Conservation (phyloP, 2,797 vertebrate species). For the Tragopan temminckii region DNA sequence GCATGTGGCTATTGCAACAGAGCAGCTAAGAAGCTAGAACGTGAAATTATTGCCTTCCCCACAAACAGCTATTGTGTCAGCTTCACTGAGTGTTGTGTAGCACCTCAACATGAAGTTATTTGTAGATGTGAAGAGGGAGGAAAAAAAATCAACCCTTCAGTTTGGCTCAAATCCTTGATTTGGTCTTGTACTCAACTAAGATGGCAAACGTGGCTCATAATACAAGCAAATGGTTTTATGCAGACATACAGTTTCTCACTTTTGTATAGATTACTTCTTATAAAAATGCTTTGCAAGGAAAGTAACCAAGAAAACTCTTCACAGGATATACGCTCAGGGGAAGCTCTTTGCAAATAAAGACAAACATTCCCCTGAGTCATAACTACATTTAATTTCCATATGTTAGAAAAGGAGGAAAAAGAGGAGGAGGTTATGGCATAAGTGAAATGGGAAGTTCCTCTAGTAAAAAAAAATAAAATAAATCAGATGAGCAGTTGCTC, state of each 20-base stretch:
- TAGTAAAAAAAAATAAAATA: neutral
- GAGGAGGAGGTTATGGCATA: neutral
- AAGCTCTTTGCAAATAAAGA: neutral
- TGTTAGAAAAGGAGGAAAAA: neutral
- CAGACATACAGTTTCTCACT: neutral
- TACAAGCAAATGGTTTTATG: neutral
- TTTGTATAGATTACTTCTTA: too few relatives aligned
- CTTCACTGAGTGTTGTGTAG: neutral
- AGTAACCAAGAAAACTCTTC: neutral
- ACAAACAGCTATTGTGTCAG: neutral
- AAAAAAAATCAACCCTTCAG: neutral
- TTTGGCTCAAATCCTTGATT: neutral
- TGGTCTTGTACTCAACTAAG: neutral
- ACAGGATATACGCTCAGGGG: neutral
- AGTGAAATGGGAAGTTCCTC: constrained; percentile 19
- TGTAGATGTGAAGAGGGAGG: neutral
- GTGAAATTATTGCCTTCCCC: neutral
- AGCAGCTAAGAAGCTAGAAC: neutral
- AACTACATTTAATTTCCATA: constrained; percentile 11
- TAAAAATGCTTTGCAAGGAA: neutral
- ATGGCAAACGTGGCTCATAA: neutral
- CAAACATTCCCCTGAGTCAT: constrained; percentile 13
- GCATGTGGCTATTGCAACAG: neutral
- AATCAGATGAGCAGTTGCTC: constrained; percentile 47
- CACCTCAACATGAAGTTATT: neutral